Evolutionary conservation across 2,113 vertebrate genomes (phyloP), one percentile per base, ranked within the genome.

Genomic region (Cryptomyrus ogoouensis): DNA sequence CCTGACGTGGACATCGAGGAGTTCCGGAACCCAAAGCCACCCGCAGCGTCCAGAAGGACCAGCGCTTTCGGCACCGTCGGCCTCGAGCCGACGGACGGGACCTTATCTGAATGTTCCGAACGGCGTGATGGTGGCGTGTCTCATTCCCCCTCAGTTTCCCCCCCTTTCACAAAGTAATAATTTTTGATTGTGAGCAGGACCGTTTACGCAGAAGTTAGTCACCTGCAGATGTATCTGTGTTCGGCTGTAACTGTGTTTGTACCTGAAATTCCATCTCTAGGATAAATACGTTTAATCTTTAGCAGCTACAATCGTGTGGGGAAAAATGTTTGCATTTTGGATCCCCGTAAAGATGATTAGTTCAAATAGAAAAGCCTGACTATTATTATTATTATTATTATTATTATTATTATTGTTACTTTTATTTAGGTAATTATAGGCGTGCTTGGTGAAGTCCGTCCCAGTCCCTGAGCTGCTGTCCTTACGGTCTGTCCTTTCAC

Each of bases 391-490:
- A 27, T 66, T 35, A 31, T 15, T 12, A 52, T 49, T 50, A 6
- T 70, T 77, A 77, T 50, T 15, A 3, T 52, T 53, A 1, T 21
- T 53, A 3, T 21, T 19, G 0, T 52, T 21, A 19, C 17, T 53
- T 50, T 50, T 52, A 17, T 93, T 94, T 94, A 93, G 91, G 90
- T 92, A 90, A 90, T 89, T 89, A 89, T 91, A 91, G 92, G 92
- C 93, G 91, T 94, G 94, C 94, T 93, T 92, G 94, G 93, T 92
- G 88, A 91, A 92, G 93, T 92, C 90, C 85, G 83, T 91, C 88
- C 74, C 87, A 56, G 87, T 89, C 90, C 94, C 50, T 89, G 77
- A 91, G 93, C 92, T 93, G 93, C 92, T 92, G 89, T 92, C 49
- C 0, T 90, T 7, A 89, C 91, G 50, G 70, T 91, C 83, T 42